Conservation (phyloP, 2,888 invertebrate species). For the Polyommatus iphigenia region DNA sequence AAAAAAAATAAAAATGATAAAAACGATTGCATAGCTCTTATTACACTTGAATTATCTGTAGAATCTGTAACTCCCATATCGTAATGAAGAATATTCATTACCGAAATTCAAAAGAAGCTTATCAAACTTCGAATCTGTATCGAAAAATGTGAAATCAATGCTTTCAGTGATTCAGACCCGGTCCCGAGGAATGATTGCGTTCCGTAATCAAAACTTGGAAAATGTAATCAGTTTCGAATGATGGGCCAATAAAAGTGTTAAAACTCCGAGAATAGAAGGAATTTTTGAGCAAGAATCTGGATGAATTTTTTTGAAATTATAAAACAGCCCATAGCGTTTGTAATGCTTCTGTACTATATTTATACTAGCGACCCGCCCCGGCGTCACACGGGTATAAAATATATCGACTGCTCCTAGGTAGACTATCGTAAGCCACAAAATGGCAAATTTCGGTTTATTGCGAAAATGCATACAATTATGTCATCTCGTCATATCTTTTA, state of each 20-base stretch:
- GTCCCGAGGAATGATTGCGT: background rate
- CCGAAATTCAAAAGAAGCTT: background rate
- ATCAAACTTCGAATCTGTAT: background rate
- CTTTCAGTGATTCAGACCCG: background rate
- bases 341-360: too few species aligned
- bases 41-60: background rate
- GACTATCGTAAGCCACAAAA: too few species aligned
- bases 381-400: too few species aligned
- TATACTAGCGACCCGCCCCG: too few species aligned
- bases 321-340: too few species aligned
- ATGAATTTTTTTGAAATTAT: background rate
- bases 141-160: conserved; percentile 19
- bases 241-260: background rate
- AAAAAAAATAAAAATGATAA: background rate
- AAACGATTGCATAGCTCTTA: background rate
- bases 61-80: background rate
- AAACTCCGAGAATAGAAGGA: background rate
- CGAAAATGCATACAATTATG: too few species aligned
- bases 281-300: background rate
- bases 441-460: too few species aligned
- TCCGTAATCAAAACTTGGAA: background rate
- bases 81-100: background rate
- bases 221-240: background rate
- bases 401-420: too few species aligned
- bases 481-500: too few species aligned